Evolutionary conservation across 2,113 vertebrate species (phyloP).

Genomic region (Gavia stellata): DNA sequence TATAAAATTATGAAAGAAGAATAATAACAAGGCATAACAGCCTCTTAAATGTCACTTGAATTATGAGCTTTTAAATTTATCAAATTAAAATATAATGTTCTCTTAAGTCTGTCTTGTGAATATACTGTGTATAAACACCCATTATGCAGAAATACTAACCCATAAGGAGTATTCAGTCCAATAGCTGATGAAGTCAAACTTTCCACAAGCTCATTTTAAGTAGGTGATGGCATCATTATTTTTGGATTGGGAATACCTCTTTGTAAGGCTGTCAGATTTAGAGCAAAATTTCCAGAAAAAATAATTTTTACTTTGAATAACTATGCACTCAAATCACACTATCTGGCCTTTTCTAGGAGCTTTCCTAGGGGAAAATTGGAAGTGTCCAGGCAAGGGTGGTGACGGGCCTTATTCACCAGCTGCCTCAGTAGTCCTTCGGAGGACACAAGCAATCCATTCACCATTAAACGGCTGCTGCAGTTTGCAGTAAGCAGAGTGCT

Average conservation of each 20-base stretch:
- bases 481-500: neutral
- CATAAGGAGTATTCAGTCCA: neutral
- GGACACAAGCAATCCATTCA: neutral
- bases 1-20: neutral
- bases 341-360: neutral
- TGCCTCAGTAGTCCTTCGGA: neutral
- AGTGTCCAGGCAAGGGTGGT: neutral
- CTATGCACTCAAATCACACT: neutral
- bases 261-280: neutral
- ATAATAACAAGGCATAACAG: neutral
- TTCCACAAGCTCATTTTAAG: neutral
- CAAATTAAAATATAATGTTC: neutral
- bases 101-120: neutral
- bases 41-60: neutral
- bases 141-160: neutral
- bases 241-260: neutral
- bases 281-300: neutral
- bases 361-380: neutral
- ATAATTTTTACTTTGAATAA: neutral
- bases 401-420: neutral
- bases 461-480: neutral
- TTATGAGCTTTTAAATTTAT: neutral
- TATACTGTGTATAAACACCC: neutral
- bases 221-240: accelerated
- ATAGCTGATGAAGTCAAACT: neutral